A percentile compares a stretch with the other conserved stretches of the same genome.
These are phyloP conservation scores for Apoda limacodes DNA, from an alignment of 2,888 invertebrate species.

Conservation along the genomic window DNA sequence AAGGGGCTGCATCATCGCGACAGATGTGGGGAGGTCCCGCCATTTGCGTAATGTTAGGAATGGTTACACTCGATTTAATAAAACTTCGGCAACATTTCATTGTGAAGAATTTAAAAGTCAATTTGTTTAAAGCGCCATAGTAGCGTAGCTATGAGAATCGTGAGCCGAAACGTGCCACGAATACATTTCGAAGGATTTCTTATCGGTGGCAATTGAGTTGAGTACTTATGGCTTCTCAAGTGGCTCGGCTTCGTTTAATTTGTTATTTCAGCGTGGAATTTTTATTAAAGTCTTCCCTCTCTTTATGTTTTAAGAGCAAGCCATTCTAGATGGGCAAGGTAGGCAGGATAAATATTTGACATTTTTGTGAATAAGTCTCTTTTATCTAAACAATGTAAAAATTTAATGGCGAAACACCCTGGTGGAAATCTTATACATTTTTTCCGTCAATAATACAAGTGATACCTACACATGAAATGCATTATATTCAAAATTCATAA, in stretches of 20 bases:
- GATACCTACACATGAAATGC: no score
- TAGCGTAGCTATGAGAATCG: constrained; percentile 60
- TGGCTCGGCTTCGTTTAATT: constrained; percentile 70
- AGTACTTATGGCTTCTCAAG: constrained; percentile 70
- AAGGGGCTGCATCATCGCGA: constrained; percentile 69
- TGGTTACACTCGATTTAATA: constrained; percentile 71
- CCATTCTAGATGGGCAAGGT: no score
- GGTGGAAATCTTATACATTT: no score
- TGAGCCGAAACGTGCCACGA: constrained; percentile 65
- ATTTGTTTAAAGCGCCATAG: constrained; percentile 66
- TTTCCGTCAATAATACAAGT: no score
- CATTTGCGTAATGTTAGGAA: constrained; percentile 69
- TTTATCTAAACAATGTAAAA: no score
- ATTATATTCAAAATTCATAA: no score
- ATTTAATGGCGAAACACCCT: no score
- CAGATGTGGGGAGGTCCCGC: constrained; percentile 68
- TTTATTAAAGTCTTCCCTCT: constrained; percentile 67
- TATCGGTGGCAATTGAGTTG: constrained; percentile 70
- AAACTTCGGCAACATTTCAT: constrained; percentile 68
- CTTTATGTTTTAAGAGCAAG: constrained; percentile 55
- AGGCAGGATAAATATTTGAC: no score
- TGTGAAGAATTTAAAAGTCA: constrained; percentile 68
- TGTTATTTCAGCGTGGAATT: constrained; percentile 69
- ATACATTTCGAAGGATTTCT: constrained; percentile 67
- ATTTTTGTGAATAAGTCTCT: no score